A percentile compares a stretch with the other conserved stretches of the same genome.
phyloP scores from a whole-genome alignment of 2,797 vertebrate genomes.

The Galaxias olidus region DNA sequence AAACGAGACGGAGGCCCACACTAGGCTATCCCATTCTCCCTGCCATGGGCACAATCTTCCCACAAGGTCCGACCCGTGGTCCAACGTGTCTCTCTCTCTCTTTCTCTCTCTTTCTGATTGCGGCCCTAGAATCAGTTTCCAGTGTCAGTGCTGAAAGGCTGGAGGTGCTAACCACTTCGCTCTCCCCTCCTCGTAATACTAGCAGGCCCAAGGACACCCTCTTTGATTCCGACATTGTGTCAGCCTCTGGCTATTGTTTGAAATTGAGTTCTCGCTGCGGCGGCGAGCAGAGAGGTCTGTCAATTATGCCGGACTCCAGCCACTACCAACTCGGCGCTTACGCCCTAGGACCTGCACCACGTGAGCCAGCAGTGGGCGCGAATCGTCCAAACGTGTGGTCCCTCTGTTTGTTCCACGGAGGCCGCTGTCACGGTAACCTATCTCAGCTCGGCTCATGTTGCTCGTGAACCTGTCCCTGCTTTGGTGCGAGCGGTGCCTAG shows the following conservation, averaged over 20 bases:
- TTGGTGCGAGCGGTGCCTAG: constrained; percentile 25
- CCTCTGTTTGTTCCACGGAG: neutral
- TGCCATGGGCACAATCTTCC: too few species aligned
- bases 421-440: neutral
- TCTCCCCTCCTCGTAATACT: constrained; percentile 38
- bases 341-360: neutral
- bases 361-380: neutral
- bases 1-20: too few species aligned
- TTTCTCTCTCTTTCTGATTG: neutral
- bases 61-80: neutral
- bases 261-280: constrained; percentile 44
- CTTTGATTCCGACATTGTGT: constrained; percentile 54
- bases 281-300: constrained; percentile 24
- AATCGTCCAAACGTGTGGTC: too few species aligned
- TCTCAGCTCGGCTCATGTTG: constrained; percentile 5
- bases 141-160: constrained; percentile 32
- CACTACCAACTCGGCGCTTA: constrained; percentile 4
- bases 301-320: constrained; percentile 32
- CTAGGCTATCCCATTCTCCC: too few species aligned
- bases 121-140: neutral
- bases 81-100: neutral
- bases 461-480: constrained; percentile 17
- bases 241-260: constrained; percentile 38
- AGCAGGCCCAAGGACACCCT: constrained; percentile 41
- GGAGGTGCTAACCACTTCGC: constrained; percentile 10